Percentiles rank a stretch among this genome's conserved stretches.
These are phyloP conservation scores for Bubo scandiacus DNA, from an alignment of 2,113 vertebrate species.

Conservation along the genomic window DNA sequence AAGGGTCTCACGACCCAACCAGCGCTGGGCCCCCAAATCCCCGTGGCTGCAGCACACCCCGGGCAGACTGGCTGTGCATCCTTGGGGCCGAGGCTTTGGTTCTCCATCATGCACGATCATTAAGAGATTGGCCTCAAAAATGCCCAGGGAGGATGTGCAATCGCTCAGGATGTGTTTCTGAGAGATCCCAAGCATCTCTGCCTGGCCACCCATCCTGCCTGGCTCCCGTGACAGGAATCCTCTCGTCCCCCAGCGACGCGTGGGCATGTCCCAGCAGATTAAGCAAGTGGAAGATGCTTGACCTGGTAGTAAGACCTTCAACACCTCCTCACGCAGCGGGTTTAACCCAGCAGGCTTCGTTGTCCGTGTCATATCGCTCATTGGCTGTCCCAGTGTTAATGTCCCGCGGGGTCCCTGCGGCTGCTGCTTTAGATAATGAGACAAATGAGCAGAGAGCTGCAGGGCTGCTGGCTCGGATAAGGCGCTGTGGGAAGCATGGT, in stretches of 20 bases:
- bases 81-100: neutral
- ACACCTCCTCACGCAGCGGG: accelerated
- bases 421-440: neutral
- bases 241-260: neutral
- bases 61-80: neutral
- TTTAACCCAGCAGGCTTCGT: accelerated
- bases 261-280: neutral
- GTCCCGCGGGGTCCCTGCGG: accelerated
- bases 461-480: neutral
- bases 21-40: accelerated
- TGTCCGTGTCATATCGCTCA: accelerated
- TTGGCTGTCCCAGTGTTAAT: accelerated
- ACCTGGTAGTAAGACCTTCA: neutral
- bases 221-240: neutral
- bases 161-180: neutral
- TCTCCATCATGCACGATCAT: accelerated
- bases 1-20: neutral
- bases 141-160: neutral
- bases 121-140: neutral
- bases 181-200: accelerated
- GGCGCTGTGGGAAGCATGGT: accelerated
- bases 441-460: accelerated
- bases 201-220: neutral
- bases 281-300: accelerated
- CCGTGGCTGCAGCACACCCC: accelerated